Percentiles rank a stretch among this genome's conserved stretches.
phyloP scores from a whole-genome alignment of 2,888 invertebrate species.

The Leptura quadrifasciata region DNA sequence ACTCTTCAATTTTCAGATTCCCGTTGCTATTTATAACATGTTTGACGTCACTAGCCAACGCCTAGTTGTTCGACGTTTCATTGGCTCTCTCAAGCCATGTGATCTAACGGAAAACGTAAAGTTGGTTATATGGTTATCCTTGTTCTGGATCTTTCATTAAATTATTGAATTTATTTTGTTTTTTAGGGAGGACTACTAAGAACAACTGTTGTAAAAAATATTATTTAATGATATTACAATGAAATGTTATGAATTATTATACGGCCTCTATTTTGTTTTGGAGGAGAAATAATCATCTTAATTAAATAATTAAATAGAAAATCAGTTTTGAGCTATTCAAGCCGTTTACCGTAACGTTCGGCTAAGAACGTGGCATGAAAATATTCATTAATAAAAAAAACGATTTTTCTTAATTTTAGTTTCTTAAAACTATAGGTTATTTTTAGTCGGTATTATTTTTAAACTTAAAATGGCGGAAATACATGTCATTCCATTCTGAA shows the following conservation, averaged over 20 bases:
- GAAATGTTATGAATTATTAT: neutral
- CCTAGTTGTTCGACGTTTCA: conserved; percentile 71
- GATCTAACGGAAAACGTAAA: conserved; percentile 61
- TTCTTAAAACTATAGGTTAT: too few relatives aligned
- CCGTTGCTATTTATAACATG: conserved; percentile 76
- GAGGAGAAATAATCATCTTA: too few relatives aligned
- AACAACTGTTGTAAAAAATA: conserved; percentile 30
- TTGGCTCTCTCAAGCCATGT: conserved; percentile 72
- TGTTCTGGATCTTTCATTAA: conserved; percentile 47
- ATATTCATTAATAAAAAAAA: too few relatives aligned
- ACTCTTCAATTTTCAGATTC: conserved; percentile 73
- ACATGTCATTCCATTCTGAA: too few relatives aligned
- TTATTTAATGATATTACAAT: neutral
- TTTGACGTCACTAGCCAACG: conserved; percentile 75
- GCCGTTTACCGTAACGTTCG: too few relatives aligned
- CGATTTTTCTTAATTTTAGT: too few relatives aligned
- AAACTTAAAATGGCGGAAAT: too few relatives aligned
- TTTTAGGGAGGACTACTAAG: neutral
- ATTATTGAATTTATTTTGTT: conserved; percentile 30
- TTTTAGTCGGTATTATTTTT: too few relatives aligned
- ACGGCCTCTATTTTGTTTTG: too few relatives aligned
- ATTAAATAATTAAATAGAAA: too few relatives aligned
- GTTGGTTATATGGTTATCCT: conserved; percentile 50
- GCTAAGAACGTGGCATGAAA: too few relatives aligned
- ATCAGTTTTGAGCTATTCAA: too few relatives aligned